These are phyloP conservation scores for Aleadryas rufinucha DNA, from an alignment of 2,113 vertebrate genomes.

Conservation along the genomic window DNA sequence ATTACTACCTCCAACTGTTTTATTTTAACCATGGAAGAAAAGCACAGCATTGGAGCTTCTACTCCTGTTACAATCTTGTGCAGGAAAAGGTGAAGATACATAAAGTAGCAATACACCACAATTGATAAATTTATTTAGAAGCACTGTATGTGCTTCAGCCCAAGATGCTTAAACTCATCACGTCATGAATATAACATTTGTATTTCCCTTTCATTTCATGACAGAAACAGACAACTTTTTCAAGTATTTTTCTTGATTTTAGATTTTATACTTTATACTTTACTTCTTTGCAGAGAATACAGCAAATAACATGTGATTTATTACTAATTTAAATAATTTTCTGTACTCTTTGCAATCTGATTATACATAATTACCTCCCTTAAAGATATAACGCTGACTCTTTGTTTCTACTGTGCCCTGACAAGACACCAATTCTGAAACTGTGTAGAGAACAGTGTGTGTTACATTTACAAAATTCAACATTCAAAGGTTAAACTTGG, in stretches of 20 bases:
- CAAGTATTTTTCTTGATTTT: not conserved
- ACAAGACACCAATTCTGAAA: not conserved
- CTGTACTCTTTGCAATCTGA: not conserved
- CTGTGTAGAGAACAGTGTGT: not conserved
- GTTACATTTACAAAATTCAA: not conserved
- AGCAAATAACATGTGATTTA: not conserved
- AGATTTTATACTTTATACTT: not conserved
- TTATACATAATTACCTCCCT: not conserved
- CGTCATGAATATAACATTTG: rapidly evolving
- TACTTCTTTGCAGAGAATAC: not conserved
- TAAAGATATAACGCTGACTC: not conserved
- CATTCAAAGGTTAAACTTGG: not conserved
- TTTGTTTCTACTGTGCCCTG: not conserved
- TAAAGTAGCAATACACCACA: not conserved
- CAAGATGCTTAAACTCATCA: not conserved
- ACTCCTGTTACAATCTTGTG: not conserved
- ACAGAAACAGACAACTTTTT: not conserved
- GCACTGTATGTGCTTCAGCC: not conserved
- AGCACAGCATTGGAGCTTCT: not conserved
- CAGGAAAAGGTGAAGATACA: not conserved
- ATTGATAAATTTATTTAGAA: not conserved
- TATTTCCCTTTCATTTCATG: not conserved
- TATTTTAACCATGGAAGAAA: not conserved
- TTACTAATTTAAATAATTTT: not conserved
- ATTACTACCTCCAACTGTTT: not conserved